A percentile compares a stretch with the other conserved stretches of the same genome.
phyloP scores from a whole-genome alignment of 2,113 vertebrate genomes.

The Zosterops borbonicus region DNA sequence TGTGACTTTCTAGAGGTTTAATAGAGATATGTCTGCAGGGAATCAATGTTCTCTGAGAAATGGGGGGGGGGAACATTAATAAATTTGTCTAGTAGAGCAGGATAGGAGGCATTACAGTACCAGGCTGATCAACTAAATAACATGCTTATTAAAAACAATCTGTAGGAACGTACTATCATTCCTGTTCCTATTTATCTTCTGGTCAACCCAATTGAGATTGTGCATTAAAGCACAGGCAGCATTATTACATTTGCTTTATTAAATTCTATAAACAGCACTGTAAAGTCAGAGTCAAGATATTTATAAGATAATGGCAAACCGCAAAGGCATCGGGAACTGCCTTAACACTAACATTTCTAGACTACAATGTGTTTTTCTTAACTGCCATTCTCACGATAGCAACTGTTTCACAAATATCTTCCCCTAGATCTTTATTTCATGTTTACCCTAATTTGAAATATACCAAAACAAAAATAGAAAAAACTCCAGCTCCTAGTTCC shows the following conservation, averaged over 20 bases:
- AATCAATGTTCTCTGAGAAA: slow-evolving; percentile 69
- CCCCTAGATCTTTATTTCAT: not conserved
- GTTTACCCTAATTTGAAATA: slow-evolving; percentile 15
- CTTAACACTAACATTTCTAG: slow-evolving; percentile 13
- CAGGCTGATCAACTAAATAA: slow-evolving; percentile 72
- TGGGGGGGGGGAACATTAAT: slow-evolving; percentile 52
- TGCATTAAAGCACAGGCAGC: slow-evolving; percentile 64
- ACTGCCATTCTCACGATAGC: slow-evolving; percentile 2
- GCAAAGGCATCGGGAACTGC: slow-evolving; percentile 21
- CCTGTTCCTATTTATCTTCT: slow-evolving; percentile 74
- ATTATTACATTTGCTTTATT: slow-evolving; percentile 74
- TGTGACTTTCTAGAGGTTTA: slow-evolving; percentile 74
- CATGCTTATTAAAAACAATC: slow-evolving; percentile 77
- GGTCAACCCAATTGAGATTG: slow-evolving; percentile 71
- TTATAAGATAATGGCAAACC: slow-evolving; percentile 62
- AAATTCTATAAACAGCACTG: slow-evolving; percentile 71
- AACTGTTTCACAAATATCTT: not conserved
- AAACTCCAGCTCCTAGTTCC: not conserved
- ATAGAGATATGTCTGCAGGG: slow-evolving; percentile 74
- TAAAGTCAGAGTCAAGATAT: slow-evolving; percentile 70
- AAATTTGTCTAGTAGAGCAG: slow-evolving; percentile 70
- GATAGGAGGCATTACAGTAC: slow-evolving; percentile 64
- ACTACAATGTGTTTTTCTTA: slow-evolving; percentile 15
- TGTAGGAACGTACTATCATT: slow-evolving; percentile 63
- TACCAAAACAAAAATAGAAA: slow-evolving; percentile 11